Conservation (phyloP, 2,797 vertebrate species). For the Coracias cyanogaster region DNA sequence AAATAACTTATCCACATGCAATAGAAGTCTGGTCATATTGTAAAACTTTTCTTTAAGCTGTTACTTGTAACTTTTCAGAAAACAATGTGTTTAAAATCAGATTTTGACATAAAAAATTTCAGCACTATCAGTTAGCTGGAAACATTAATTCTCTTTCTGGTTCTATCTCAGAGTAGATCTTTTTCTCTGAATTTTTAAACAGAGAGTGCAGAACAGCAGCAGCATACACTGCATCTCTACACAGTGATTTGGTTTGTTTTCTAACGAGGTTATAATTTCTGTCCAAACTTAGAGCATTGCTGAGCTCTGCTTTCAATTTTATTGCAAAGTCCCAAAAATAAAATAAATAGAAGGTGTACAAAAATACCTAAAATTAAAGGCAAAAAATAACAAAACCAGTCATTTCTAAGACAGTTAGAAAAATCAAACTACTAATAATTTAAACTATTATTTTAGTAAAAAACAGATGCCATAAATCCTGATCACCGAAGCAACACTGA, state of each 20-base stretch:
- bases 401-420: neutral
- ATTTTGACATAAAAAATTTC: neutral
- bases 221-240: neutral
- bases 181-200: neutral
- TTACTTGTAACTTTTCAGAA: neutral
- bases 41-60: neutral
- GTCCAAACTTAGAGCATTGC: neutral
- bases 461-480: neutral
- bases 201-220: neutral
- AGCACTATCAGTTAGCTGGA: neutral
- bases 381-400: accelerated
- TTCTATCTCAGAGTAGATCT: neutral
- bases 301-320: neutral
- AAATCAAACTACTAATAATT: neutral
- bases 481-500: neutral
- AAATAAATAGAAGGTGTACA: neutral
- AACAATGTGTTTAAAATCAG: neutral
- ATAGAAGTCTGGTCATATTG: neutral
- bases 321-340: neutral
- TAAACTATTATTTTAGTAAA: neutral
- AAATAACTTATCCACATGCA: neutral
- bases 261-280: neutral
- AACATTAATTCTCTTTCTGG: neutral
- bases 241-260: neutral
- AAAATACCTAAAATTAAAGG: neutral